Conservation (phyloP, 92 coral and sea anemone species). For the Palythoa heliodiscus region DNA sequence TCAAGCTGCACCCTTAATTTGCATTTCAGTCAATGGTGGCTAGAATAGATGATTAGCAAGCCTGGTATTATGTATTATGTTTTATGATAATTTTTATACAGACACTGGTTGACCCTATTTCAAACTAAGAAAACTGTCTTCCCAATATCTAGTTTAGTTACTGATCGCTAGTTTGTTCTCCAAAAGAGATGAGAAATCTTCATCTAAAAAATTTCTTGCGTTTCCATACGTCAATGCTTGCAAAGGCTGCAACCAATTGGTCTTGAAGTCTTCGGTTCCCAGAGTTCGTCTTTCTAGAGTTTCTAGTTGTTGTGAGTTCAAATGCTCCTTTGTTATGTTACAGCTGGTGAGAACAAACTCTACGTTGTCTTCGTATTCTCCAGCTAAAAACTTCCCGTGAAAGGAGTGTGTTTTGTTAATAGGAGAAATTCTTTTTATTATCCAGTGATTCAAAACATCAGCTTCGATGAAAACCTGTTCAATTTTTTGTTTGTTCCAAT, state of each 20-base stretch:
- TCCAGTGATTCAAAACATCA: slow-evolving; percentile 10
- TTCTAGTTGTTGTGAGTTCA: slow-evolving; percentile 44
- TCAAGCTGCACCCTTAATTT: too few relatives aligned
- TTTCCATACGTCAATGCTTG: background rate
- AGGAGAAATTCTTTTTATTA: slow-evolving; percentile 3
- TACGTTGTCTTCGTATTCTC: slow-evolving; percentile 38
- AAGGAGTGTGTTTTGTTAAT: slow-evolving; percentile 26
- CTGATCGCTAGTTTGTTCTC: too few relatives aligned
- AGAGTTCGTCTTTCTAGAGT: slow-evolving; percentile 9
- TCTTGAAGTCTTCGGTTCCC: slow-evolving; percentile 1
- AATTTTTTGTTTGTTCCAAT: slow-evolving; percentile 44
- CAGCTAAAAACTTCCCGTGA: slow-evolving; percentile 52
- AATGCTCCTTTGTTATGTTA: slow-evolving; percentile 47
- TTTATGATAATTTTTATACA: too few relatives aligned
- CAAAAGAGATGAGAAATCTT: background rate
- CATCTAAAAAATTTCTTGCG: background rate
- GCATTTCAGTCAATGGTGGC: too few relatives aligned
- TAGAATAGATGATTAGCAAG: too few relatives aligned
- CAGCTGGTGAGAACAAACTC: slow-evolving; percentile 40
- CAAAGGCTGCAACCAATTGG: slow-evolving; percentile 31
- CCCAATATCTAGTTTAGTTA: too few relatives aligned
- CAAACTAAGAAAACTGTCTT: too few relatives aligned
- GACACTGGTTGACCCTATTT: too few relatives aligned
- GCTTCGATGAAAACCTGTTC: slow-evolving; percentile 29
- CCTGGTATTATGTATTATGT: too few relatives aligned